Base-by-base conservation (phyloP, 2,113 vertebrate species). In the Rhinopomastus cyanomelas region DNA sequence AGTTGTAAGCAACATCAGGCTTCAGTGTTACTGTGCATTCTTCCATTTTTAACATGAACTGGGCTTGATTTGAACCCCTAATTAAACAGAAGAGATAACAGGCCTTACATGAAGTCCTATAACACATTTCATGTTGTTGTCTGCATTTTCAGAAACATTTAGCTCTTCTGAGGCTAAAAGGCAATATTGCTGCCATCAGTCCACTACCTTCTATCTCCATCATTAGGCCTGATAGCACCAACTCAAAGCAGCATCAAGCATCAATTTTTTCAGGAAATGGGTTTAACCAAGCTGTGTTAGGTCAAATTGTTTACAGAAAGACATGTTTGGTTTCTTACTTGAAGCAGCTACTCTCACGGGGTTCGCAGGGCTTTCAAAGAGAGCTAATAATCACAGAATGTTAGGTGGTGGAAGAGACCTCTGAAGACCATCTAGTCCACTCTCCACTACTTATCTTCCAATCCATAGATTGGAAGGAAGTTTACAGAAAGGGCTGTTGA, bases 1-100 rank as follows among this genome's bases (percentile, higher is more conserved):
- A 95, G 85, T 98, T 98, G 96, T 99, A 99, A 53, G 98, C 98
- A 57, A 98, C 96, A 59, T 98, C 98, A 64, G 99, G 98, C 42
- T 97, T 98, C 84, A 99, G 95, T 53, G 85, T 30, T 42, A 92
- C 37, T 32, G 42, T 55, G 25, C 60, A 61, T 32, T 86, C 96
- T 37, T 97, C 97, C 56, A 19, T 82, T 72, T 94, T 95, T 84
- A 37, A 64, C 56, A 51, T 52, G 7, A 67, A 71, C 49, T 89
- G 92, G 14, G 49, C 87, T 64, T 66, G 80, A 51, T 91, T 65
- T 42, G 95, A 91, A 88, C 94, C 89, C 88, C 97, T 93, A 44
- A 84, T 89, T 89, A 65, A 94, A 95, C 85, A 69, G 25, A 86
- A 76, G 52, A 92, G 75, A 81, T 4, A 74, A 49, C 30, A 49